Percentiles rank a stretch among this genome's conserved stretches.
These are phyloP conservation scores for Phrynocephalus versicolor DNA, from an alignment of 2,113 vertebrate species.

Conservation along the genomic window DNA sequence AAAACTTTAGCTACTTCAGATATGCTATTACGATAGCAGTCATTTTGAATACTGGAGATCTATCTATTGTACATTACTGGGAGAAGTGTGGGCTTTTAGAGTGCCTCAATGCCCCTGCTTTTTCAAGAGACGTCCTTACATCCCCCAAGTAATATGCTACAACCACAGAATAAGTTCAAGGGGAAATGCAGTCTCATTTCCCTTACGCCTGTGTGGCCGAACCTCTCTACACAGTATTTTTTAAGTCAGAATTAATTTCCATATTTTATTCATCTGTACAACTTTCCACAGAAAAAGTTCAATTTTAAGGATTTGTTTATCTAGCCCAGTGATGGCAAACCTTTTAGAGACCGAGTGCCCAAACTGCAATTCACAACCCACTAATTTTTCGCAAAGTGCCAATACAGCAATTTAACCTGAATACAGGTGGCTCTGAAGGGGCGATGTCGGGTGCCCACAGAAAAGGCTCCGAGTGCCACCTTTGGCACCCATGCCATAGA, in stretches of 20 bases:
- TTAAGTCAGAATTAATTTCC: not conserved
- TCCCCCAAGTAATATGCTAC: not conserved
- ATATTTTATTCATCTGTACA: not conserved
- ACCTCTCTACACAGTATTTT: not conserved
- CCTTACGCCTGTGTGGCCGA: not conserved
- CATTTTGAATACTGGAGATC: not conserved
- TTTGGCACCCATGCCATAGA: too few species aligned
- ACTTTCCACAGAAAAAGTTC: not conserved
- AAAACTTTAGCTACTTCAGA: not conserved
- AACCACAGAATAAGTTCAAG: not conserved
- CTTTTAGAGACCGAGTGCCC: too few species aligned
- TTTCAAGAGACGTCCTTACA: not conserved
- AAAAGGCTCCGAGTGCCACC: too few species aligned
- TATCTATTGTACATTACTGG: not conserved
- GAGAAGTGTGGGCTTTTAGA: not conserved
- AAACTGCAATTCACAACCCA: too few species aligned
- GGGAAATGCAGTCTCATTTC: not conserved
- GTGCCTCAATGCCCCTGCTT: not conserved
- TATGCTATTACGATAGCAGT: not conserved
- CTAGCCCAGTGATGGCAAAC: too few species aligned
- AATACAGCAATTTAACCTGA: too few species aligned
- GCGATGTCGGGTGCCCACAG: too few species aligned
- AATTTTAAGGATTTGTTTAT: accelerated
- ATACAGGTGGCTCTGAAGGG: too few species aligned
- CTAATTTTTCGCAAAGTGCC: too few species aligned